A percentile compares a stretch with the other conserved stretches of the same genome.
These are phyloP conservation scores for Myiotriccus ornatus DNA, from an alignment of 2,797 vertebrate species.

Conservation along the genomic window DNA sequence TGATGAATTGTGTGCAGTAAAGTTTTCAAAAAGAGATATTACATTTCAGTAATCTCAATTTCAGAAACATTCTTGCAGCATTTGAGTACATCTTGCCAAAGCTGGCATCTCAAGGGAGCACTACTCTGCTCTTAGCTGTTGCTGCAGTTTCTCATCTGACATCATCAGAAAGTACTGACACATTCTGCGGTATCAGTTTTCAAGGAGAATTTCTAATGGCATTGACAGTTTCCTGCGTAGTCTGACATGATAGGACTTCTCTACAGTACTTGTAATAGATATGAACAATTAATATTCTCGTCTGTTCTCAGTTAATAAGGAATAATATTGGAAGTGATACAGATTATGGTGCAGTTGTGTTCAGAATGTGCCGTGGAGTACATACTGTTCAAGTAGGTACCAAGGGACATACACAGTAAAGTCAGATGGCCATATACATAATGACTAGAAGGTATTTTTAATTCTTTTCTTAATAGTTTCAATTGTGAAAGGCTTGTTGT, in stretches of 20 bases:
- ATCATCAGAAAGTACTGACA: constrained; percentile 30
- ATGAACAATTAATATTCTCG: background rate
- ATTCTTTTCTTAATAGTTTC: background rate
- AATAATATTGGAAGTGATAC: background rate
- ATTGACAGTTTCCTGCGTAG: background rate
- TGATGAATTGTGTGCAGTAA: constrained; percentile 39
- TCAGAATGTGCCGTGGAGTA: background rate
- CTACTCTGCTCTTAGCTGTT: background rate
- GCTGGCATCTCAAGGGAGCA: background rate
- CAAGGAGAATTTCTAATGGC: constrained; percentile 42
- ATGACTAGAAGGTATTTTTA: background rate
- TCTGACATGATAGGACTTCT: background rate
- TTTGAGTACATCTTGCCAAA: constrained; percentile 33
- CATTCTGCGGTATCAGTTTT: constrained; percentile 18
- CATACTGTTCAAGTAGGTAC: background rate
- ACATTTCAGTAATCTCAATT: constrained; percentile 31
- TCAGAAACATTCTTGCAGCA: constrained; percentile 36
- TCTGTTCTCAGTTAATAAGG: background rate
- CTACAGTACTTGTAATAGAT: background rate
- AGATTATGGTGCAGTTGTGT: background rate
- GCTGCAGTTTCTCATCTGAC: constrained; percentile 53
- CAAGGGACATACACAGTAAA: background rate
- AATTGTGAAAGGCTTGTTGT: background rate
- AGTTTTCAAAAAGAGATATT: constrained; percentile 36
- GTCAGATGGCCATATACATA: background rate